Base-by-base conservation (phyloP, 2,113 vertebrate genomes). In the Trematomus loennbergii region DNA sequence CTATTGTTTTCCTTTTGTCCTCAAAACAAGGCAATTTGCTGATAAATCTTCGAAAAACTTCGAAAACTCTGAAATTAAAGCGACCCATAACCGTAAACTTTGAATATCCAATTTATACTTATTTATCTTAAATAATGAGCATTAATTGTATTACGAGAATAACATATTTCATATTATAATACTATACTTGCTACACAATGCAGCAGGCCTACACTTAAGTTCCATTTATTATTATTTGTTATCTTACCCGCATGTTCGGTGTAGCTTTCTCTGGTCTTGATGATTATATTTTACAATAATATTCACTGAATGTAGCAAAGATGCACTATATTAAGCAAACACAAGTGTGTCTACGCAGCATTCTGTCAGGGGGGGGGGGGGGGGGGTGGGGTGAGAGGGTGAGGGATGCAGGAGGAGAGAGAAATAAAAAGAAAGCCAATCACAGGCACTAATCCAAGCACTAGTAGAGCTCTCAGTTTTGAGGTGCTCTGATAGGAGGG, bases 401-500 rank as follows among this genome's bases (percentile, higher is more conserved):
- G 49, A 74, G 83, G 52, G 71, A 76, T 71, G 79, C 70, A 85
- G 71, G 68, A 61, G 49, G 62, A 75, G 7, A 72, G 63, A 75
- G 63, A 64, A 53, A 53, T 69, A 33, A 83, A 29, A 86, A 46
- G 29, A 69, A 58, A 62, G 85, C 86, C 82, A 92, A 90, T 89
- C 79, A 81, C 85, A 90, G 78, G 80, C 91, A 89, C 76, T 36
- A 48, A 83, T 88, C 82, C 86, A 87, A 82, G 83, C 91, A 88
- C n/a, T 88, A 85, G 79, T 50, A 45, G 50, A 79, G 65, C 79
- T 82, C 40, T 81, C 79, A 89, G 79, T 88, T 93, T 90, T 83
- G 89, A 87, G 87, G 83, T 93, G 92, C 92, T 93, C 92, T 92
- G 82, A 89, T 88, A 89, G 89, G 93, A 91, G 87, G 90, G 91